Percentiles rank a stretch among this genome's conserved stretches.
These are phyloP conservation scores for Anthrax anthrax DNA, from an alignment of 2,888 invertebrate species.

Conservation along the genomic window DNA sequence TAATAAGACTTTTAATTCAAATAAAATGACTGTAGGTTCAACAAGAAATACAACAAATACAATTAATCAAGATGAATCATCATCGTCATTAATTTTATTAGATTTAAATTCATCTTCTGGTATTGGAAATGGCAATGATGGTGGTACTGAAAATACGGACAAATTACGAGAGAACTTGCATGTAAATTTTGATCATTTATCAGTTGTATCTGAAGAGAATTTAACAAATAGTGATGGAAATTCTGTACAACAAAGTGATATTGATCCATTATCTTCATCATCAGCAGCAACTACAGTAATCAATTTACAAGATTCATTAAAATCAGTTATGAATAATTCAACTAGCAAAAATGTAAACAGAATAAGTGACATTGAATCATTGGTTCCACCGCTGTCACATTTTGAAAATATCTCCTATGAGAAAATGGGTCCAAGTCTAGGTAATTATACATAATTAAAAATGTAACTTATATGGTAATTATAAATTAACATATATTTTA, in stretches of 20 bases:
- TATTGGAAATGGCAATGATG: neutral
- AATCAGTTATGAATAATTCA: too few relatives aligned
- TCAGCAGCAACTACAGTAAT: neutral
- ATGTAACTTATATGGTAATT: neutral
- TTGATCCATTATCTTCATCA: neutral
- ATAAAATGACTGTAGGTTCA: too few relatives aligned
- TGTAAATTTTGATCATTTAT: conserved; percentile 55
- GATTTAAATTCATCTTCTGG: too few relatives aligned
- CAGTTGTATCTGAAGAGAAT: conserved; percentile 62
- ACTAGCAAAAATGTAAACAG: conserved; percentile 24
- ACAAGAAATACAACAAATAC: neutral
- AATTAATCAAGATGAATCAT: conserved; percentile 13
- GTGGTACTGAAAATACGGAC: conserved; percentile 5
- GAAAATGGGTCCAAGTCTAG: conserved; percentile 22
- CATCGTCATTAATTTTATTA: neutral
- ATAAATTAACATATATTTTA: neutral
- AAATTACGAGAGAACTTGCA: conserved; percentile 33
- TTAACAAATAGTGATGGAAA: conserved; percentile 26
- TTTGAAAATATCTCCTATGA: conserved; percentile 32
- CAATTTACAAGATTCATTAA: too few relatives aligned
- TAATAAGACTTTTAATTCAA: too few relatives aligned
- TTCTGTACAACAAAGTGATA: conserved; percentile 4
- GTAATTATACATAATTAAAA: conserved; percentile 14
- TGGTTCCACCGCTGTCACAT: conserved; percentile 30
- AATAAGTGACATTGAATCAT: conserved; percentile 24